These are phyloP conservation scores for Nicator chloris DNA, from an alignment of 2,113 vertebrate species.

Conservation along the genomic window DNA sequence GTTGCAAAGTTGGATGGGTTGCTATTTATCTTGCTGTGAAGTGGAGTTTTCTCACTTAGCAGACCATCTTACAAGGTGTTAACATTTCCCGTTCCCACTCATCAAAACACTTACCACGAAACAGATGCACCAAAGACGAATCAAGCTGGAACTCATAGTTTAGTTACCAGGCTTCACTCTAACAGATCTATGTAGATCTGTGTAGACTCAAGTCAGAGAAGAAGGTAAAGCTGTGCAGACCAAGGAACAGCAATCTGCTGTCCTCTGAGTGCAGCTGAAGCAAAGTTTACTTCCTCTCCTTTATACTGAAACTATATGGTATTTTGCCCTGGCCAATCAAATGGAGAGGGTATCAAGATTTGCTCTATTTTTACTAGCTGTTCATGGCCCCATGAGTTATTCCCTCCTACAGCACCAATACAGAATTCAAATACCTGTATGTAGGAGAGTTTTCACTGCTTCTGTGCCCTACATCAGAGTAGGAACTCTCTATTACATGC, in stretches of 20 bases:
- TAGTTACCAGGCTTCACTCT: background rate
- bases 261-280: background rate
- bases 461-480: background rate
- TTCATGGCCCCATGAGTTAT: background rate
- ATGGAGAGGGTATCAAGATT: background rate
- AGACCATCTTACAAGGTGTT: slow-evolving; percentile 22
- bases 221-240: background rate
- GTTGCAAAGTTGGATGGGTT: background rate
- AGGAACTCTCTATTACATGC: background rate
- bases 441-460: background rate
- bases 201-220: background rate
- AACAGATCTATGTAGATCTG: background rate
- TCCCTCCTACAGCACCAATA: background rate
- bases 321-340: background rate
- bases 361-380: background rate
- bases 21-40: slow-evolving; percentile 26
- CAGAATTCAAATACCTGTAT: background rate
- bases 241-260: background rate
- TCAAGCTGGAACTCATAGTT: background rate
- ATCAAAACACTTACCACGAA: slow-evolving; percentile 52
- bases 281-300: background rate
- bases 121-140: slow-evolving; percentile 25
- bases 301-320: background rate
- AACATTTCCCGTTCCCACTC: slow-evolving; percentile 32
- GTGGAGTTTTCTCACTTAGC: slow-evolving; percentile 30